Conservation (phyloP, 1,140 invertebrate species). For the Telenomus remus region DNA sequence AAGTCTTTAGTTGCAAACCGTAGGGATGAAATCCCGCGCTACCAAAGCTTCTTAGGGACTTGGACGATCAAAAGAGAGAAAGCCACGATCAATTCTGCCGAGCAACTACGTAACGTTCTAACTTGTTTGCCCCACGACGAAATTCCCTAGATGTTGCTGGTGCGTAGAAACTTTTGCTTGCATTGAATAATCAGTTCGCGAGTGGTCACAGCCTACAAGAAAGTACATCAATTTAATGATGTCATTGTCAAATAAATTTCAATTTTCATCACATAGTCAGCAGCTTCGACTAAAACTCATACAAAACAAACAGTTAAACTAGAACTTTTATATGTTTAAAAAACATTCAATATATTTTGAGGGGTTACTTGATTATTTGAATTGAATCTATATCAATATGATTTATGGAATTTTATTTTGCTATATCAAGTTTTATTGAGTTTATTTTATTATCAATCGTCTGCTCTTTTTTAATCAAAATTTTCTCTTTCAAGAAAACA, state of each 20-base stretch:
- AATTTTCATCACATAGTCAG: conserved; percentile 5
- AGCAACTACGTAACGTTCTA: conserved; percentile 51
- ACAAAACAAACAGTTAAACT: too few species aligned
- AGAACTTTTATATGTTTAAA: too few species aligned
- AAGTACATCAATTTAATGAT: conserved; percentile 18
- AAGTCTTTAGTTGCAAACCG: conserved; percentile 53
- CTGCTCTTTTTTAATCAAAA: conserved; percentile 16
- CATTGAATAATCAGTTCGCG: conserved; percentile 44
- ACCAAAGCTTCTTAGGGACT: conserved; percentile 54
- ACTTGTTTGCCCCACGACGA: conserved; percentile 31
- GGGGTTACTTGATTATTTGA: too few species aligned
- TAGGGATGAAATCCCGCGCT: conserved; percentile 28
- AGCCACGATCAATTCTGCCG: conserved; percentile 48
- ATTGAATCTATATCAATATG: too few species aligned
- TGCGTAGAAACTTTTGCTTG: conserved; percentile 30
- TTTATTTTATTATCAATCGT: neutral
- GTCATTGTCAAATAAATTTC: neutral
- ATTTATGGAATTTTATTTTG: too few species aligned
- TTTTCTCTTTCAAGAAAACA: conserved; percentile 43
- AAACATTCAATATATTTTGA: too few species aligned
- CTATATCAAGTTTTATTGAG: too few species aligned
- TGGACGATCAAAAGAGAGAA: conserved; percentile 53
- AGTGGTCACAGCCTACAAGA: conserved; percentile 13
- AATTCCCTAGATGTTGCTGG: conserved; percentile 46
- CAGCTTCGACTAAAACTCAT: too few species aligned